Evolutionary conservation across 1,140 invertebrate genomes (phyloP).

Genomic region (Trachymyrmex septentrionalis): DNA sequence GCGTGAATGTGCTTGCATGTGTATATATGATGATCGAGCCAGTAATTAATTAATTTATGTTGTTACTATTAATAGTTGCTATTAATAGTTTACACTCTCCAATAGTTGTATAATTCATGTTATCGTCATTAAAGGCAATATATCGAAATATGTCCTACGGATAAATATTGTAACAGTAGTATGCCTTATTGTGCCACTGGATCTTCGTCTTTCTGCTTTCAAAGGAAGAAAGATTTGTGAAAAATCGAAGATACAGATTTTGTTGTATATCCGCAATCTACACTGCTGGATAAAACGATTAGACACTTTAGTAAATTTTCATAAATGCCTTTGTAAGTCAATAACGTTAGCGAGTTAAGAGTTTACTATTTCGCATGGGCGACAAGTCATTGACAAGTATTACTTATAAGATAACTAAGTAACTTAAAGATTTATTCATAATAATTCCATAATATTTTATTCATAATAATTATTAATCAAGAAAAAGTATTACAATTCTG

Average conservation of each 20-base stretch:
- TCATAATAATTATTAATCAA: conserved; percentile 5
- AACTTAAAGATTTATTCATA: conserved; percentile 9
- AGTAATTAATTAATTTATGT: conserved; percentile 68
- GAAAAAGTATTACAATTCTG: conserved; percentile 17
- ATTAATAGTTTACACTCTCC: conserved; percentile 58
- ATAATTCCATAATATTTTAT: neutral
- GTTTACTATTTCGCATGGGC: neutral
- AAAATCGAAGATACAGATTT: conserved; percentile 44
- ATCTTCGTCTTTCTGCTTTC: conserved; percentile 55
- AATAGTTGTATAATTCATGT: conserved; percentile 58
- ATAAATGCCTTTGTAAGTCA: conserved; percentile 25
- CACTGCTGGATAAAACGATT: conserved; percentile 46
- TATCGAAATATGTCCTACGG: conserved; percentile 17
- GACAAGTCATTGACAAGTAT: neutral
- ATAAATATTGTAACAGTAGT: conserved; percentile 64
- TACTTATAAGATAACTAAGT: conserved; percentile 4
- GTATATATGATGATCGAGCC: conserved; percentile 66
- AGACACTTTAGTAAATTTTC: neutral
- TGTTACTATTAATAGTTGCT: conserved; percentile 52
- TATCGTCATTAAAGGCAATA: conserved; percentile 44
- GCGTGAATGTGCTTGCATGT: conserved; percentile 6
- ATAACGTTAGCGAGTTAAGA: conserved; percentile 13
- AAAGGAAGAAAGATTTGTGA: conserved; percentile 21
- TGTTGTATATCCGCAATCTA: conserved; percentile 14
- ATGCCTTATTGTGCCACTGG: conserved; percentile 35